Conservation (phyloP, 2,113 vertebrate species). For the Paralichthys olivaceus region DNA sequence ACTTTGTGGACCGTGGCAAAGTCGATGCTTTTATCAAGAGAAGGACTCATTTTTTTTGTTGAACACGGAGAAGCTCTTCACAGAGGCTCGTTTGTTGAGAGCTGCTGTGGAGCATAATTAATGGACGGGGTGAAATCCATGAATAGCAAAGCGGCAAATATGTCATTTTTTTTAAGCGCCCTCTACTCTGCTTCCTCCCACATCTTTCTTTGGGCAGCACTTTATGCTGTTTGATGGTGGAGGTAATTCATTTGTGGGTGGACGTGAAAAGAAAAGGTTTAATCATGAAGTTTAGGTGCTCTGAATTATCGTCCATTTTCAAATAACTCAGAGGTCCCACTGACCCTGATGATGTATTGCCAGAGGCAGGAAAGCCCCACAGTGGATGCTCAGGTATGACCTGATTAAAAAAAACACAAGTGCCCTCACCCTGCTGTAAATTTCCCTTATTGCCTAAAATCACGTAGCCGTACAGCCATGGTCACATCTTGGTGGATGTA, state of each 20-base stretch:
- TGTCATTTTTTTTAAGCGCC: constrained; percentile 31
- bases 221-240: constrained; percentile 27
- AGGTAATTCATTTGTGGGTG: constrained; percentile 43
- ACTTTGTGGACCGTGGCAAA: constrained; percentile 60
- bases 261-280: constrained; percentile 46
- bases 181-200: constrained; percentile 12
- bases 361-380: neutral
- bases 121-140: constrained; percentile 49
- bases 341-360: constrained; percentile 19
- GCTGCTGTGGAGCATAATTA: constrained; percentile 58
- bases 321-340: neutral
- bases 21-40: constrained; percentile 51
- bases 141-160: constrained; percentile 68
- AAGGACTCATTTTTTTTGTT: constrained; percentile 38
- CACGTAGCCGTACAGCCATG: neutral
- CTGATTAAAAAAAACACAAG: constrained; percentile 41
- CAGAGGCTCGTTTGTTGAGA: constrained; percentile 36
- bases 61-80: constrained; percentile 60
- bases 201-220: constrained; percentile 42
- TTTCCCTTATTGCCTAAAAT: constrained; percentile 12
- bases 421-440: constrained; percentile 24
- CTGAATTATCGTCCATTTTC: constrained; percentile 16
- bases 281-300: constrained; percentile 17
- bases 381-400: constrained; percentile 7
- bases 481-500: constrained; percentile 13